These are phyloP conservation scores for Meliscaeva auricollis DNA, from an alignment of 2,888 invertebrate species.

Conservation along the genomic window DNA sequence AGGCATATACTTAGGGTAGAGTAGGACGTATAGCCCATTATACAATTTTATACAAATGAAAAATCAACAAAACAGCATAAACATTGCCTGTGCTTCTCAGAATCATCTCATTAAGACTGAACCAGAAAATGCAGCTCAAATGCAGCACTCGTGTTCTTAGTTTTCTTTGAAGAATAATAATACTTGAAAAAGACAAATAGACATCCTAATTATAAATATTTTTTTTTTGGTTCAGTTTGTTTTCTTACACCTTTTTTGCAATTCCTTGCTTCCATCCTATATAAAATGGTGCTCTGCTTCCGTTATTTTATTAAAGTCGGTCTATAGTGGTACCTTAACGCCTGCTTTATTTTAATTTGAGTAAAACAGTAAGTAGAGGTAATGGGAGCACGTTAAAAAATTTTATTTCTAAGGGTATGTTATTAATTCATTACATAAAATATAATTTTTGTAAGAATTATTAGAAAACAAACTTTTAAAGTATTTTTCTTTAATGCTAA, in stretches of 20 bases:
- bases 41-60: slow-evolving; percentile 61
- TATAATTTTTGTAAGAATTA: too few species aligned
- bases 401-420: too few species aligned
- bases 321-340: neutral
- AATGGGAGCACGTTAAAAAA: too few species aligned
- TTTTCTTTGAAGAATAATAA: slow-evolving; percentile 47
- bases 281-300: slow-evolving; percentile 1
- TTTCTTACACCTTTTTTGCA: slow-evolving; percentile 32
- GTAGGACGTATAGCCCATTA: slow-evolving; percentile 26
- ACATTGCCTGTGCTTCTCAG: slow-evolving; percentile 42
- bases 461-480: too few species aligned
- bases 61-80: slow-evolving; percentile 63
- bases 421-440: too few species aligned
- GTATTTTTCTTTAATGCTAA: too few species aligned
- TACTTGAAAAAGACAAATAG: slow-evolving; percentile 59
- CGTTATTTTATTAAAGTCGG: neutral
- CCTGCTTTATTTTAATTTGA: neutral
- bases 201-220: slow-evolving; percentile 57
- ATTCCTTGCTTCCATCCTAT: neutral
- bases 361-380: neutral
- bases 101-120: slow-evolving; percentile 65
- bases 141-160: slow-evolving; percentile 41
- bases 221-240: slow-evolving; percentile 18
- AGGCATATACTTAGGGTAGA: neutral
- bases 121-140: slow-evolving; percentile 42